phyloP scores from a whole-genome alignment of 2,797 vertebrate genomes.

The Eupleurogrammus muticus region DNA sequence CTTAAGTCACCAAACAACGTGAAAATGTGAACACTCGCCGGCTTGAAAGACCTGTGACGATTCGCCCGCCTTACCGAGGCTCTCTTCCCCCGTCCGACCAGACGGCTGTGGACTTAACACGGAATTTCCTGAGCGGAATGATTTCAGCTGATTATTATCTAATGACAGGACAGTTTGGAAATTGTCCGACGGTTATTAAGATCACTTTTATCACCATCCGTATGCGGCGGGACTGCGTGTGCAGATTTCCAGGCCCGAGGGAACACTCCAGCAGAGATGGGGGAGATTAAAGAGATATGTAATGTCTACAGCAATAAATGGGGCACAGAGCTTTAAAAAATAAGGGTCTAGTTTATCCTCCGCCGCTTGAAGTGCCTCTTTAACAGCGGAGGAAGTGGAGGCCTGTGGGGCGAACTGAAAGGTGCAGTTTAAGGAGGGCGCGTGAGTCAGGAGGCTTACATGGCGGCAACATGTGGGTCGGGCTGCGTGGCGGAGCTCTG shows the following conservation, averaged over 20 bases:
- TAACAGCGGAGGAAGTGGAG: background rate
- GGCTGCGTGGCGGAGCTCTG: background rate
- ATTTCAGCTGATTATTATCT: conserved; percentile 20
- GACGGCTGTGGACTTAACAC: background rate
- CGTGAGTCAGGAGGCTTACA: background rate
- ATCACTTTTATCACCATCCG: conserved; percentile 10
- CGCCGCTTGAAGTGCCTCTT: background rate
- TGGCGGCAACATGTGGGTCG: background rate
- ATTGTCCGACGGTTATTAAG: background rate
- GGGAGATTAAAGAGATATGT: background rate
- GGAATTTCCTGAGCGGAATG: background rate
- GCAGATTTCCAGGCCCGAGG: conserved; percentile 11
- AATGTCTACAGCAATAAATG: background rate
- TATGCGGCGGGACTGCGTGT: conserved; percentile 1
- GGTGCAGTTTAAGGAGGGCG: background rate
- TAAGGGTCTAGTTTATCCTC: background rate
- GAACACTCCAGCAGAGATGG: background rate
- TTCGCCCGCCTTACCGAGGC: no score
- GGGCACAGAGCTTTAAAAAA: background rate
- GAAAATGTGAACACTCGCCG: no score
- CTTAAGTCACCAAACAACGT: no score
- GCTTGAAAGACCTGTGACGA: no score
- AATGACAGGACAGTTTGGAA: background rate
- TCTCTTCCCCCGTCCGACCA: background rate
- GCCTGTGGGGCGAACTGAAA: background rate